Conservation (phyloP, 2,888 invertebrate genomes). For the Agonopterix arenella region DNA sequence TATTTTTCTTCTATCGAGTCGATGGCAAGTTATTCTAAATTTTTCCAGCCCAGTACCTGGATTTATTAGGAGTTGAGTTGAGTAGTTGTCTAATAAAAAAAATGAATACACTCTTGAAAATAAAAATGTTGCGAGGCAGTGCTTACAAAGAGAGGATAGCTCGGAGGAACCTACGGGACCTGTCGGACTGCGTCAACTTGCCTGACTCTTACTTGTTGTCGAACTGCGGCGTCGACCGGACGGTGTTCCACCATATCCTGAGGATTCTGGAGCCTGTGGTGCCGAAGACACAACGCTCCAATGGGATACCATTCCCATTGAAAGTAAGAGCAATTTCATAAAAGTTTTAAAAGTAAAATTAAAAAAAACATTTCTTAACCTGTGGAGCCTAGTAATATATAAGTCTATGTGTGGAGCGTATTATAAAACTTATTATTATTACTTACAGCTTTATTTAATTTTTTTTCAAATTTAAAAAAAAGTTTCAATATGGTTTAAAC, state of each 20-base stretch:
- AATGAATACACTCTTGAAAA: constrained; percentile 39
- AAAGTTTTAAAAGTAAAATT: no score
- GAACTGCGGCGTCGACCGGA: constrained; percentile 37
- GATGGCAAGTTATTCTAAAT: no score
- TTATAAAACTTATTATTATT: no score
- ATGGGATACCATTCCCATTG: constrained; percentile 47
- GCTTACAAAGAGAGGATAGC: constrained; percentile 33
- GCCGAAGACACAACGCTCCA: constrained; percentile 43
- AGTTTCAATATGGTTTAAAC: no score
- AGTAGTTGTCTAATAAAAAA: background rate
- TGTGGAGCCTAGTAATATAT: no score
- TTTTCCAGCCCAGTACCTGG: no score
- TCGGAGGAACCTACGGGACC: constrained; percentile 29
- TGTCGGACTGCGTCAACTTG: constrained; percentile 34
- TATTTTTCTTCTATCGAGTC: no score
- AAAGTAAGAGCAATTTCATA: constrained; percentile 25
- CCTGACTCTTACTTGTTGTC: constrained; percentile 39
- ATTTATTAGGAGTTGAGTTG: no score
- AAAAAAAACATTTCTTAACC: no score
- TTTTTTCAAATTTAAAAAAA: no score
- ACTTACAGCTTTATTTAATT: no score
- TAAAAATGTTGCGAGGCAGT: constrained; percentile 39
- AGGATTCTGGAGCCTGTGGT: constrained; percentile 43
- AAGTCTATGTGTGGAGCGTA: no score
- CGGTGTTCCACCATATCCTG: constrained; percentile 37